Evolutionary conservation across 2,797 vertebrate species (phyloP).

Genomic region (Lepidocolaptes lacrymiger): DNA sequence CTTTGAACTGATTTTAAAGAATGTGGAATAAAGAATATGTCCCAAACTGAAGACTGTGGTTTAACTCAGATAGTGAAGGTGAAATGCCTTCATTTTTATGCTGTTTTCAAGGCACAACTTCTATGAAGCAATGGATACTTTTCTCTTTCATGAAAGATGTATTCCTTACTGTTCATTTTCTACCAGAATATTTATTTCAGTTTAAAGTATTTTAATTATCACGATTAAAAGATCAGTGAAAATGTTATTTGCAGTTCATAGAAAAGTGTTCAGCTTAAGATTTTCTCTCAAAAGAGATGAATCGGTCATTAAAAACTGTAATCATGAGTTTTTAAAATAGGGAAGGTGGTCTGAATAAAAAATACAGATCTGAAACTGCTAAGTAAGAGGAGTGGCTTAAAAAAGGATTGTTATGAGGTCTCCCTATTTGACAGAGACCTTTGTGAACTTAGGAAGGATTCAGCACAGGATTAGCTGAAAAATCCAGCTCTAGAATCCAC

Average conservation of each 20-base stretch:
- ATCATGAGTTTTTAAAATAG: not conserved
- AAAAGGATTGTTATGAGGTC: not conserved
- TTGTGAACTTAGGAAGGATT: not conserved
- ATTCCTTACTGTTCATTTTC: not conserved
- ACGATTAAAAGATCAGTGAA: not conserved
- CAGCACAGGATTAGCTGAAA: not conserved
- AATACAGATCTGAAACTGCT: not conserved
- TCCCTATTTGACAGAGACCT: not conserved
- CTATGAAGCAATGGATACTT: not conserved
- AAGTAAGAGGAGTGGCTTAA: not conserved
- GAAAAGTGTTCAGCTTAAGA: not conserved
- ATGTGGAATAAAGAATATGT: not conserved
- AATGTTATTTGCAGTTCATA: not conserved
- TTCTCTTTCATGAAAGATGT: not conserved
- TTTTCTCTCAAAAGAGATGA: not conserved
- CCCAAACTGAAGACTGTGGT: not conserved
- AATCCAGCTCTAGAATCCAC: not conserved
- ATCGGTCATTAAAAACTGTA: not conserved
- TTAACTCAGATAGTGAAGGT: not conserved
- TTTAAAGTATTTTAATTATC: not conserved
- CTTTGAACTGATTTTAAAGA: not conserved
- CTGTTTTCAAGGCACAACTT: not conserved
- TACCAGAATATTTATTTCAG: not conserved
- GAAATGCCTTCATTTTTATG: not conserved
- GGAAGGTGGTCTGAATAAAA: not conserved